Base-by-base conservation (phyloP, 2,888 invertebrate species). In the Fragum fragum region DNA sequence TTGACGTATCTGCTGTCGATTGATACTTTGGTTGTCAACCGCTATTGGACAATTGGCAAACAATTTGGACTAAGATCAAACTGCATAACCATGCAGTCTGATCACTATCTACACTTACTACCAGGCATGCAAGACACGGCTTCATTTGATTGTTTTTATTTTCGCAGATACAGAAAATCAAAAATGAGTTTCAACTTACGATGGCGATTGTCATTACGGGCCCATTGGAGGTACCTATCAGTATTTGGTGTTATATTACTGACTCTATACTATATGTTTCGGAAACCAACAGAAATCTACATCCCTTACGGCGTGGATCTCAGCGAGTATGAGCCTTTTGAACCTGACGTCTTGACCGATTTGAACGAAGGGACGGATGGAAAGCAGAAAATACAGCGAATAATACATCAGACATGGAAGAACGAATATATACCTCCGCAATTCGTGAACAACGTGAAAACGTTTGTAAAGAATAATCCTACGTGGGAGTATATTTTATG, bases 401-500 rank as follows among this genome's bases (percentile, higher is more conserved):
- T 90, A 11, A 89, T 92, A 53, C 92, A 92, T 69, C 92, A 92
- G 79, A 91, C 90, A 1, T 91, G 91, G 90, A 90, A 89, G 80
- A 76, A 80, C 68, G 81, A 73, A 1, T 23, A 81, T 11, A 81
- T 92, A 55, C 91, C 92, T 9, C 69, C 73, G 23, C 87, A 86
- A 68, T 87, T 90, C 82, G 75, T 78, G 2, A 73, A 77, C 1
- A 92, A 91, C 90, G 80, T 93, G 28, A 81, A 88, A 73, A 87
- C 91, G 1, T 93, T 93, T 91, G 72, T 76, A 3, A 63, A 80
- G 2, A 69, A 88, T 42, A 90, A 93, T 72, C 93, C 93, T 6
- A 89, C 87, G 36, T 93, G 92, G 93, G 87, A 91, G 66, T 93
- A 93, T 84, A 91, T 90, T 89, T 83, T 94, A 23, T 94, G 94